Percentiles rank a stretch among this genome's conserved stretches.
Evolutionary conservation across 2,888 invertebrate species (phyloP).

Genomic region (Diloba caeruleocephala): DNA sequence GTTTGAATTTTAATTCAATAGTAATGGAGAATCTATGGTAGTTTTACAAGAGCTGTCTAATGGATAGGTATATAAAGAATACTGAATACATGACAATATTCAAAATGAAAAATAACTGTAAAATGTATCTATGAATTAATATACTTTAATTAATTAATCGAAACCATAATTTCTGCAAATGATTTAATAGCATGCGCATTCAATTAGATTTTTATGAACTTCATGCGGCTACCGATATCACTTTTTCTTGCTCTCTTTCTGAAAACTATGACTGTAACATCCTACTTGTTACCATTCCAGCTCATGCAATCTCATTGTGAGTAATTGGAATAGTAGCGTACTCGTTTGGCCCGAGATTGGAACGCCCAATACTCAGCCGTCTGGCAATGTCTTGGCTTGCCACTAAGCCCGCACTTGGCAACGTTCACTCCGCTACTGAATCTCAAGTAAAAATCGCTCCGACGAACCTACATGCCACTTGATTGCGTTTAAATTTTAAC

Average conservation of each 20-base stretch:
- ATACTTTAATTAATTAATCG: too few species aligned
- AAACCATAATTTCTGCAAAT: too few species aligned
- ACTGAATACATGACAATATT: too few species aligned
- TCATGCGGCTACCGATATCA: not conserved
- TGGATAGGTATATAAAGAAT: too few species aligned
- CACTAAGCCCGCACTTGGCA: conserved; percentile 53
- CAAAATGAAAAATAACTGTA: not conserved
- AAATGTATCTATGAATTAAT: not conserved
- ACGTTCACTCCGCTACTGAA: conserved; percentile 42
- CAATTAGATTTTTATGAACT: too few species aligned
- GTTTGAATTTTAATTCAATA: conserved; percentile 2
- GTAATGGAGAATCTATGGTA: not conserved
- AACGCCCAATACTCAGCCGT: conserved; percentile 20
- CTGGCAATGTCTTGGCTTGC: conserved; percentile 45
- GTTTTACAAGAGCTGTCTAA: not conserved
- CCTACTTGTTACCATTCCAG: conserved; percentile 28
- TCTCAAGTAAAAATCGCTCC: conserved; percentile 57
- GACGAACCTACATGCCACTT: conserved; percentile 45
- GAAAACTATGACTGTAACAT: conserved; percentile 13
- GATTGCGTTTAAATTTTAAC: conserved; percentile 54
- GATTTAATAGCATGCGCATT: too few species aligned
- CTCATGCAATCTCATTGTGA: conserved; percentile 39
- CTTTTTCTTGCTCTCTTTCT: not conserved
- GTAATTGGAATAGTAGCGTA: conserved; percentile 35
- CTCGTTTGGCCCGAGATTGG: conserved; percentile 31